Evolutionary conservation across 2,113 vertebrate species (phyloP), one percentile per base, ranked within the genome.

Genomic region (Neodontobutis hainanensis): DNA sequence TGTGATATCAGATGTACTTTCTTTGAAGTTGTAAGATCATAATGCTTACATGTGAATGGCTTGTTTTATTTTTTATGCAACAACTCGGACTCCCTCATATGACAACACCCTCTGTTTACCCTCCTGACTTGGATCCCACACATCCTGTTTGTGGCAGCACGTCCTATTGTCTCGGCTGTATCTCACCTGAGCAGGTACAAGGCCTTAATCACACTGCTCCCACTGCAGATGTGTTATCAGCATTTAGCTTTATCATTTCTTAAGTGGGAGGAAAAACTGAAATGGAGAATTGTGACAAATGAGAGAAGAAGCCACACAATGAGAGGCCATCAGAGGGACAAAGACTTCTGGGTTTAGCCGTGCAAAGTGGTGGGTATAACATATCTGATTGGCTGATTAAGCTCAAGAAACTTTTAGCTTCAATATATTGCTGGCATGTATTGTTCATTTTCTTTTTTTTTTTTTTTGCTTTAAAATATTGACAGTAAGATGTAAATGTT

Each of bases 61-160:
- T 53, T 89, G 75, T 69, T 73, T 81, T 62, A 56, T 76, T 74
- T 79, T 73, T 85, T 61, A 77, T 62, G 52, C 46, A 82, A 5
- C 65, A 44, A 57, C 68, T 32, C 6, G 0, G 45, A 53, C 46
- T 76, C 82, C 85, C 86, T 83, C 87, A 88, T 87, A 82, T 87
- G 82, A 88, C 87, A 90, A 62, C 84, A 87, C 46, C 43, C 61
- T 36, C 14, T 87, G 85, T 91, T 89, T 89, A 86, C 75, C 65
- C 53, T 57, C 15, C 61, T 34, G 65, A 68, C 67, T 56, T 77
- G 72, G 68, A 73, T 64, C 81, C 70, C 64, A 34, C 77, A 12
- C 81, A 88, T 91, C 89, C 87, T 90, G 87, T 90, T 88, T 87
- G 81, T 65, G 10, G 80, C 63, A 62, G 68, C 74, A 69, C 70